Conservation (phyloP, 2,113 vertebrate genomes). For the Patagioenas fasciata region DNA sequence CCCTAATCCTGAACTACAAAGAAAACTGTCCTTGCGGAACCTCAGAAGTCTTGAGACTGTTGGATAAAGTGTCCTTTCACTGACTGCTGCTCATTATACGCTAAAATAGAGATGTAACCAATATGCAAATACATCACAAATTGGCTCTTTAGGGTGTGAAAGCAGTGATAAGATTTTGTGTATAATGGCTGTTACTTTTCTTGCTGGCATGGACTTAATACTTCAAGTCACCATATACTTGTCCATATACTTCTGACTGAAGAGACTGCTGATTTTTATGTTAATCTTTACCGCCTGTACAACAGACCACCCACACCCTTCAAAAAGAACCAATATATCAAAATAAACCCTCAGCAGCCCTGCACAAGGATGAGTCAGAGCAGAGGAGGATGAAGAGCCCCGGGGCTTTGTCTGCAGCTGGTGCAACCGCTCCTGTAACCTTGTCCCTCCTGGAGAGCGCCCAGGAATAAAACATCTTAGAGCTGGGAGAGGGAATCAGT, state of each 20-base stretch:
- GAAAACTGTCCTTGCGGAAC: too few relatives aligned
- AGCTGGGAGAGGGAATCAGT: neutral
- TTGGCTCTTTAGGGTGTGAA: too few relatives aligned
- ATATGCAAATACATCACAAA: too few relatives aligned
- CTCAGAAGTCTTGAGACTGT: too few relatives aligned
- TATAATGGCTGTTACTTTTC: too few relatives aligned
- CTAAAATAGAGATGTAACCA: too few relatives aligned
- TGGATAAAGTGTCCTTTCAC: too few relatives aligned
- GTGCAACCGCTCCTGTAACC: accelerated
- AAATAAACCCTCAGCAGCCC: neutral
- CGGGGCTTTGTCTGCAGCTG: accelerated
- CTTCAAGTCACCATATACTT: accelerated
- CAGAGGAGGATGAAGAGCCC: neutral
- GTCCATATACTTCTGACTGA: accelerated
- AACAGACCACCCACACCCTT: neutral
- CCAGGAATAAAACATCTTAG: neutral
- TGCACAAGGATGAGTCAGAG: neutral
- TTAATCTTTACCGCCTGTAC: neutral
- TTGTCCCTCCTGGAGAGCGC: accelerated
- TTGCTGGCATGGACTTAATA: too few relatives aligned
- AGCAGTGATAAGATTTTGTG: too few relatives aligned
- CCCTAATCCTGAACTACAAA: too few relatives aligned
- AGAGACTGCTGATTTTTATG: neutral
- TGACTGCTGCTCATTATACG: neutral
- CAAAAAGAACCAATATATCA: accelerated